Base-by-base conservation (phyloP, 2,113 vertebrate genomes). In the Hyperopisus bebe region DNA sequence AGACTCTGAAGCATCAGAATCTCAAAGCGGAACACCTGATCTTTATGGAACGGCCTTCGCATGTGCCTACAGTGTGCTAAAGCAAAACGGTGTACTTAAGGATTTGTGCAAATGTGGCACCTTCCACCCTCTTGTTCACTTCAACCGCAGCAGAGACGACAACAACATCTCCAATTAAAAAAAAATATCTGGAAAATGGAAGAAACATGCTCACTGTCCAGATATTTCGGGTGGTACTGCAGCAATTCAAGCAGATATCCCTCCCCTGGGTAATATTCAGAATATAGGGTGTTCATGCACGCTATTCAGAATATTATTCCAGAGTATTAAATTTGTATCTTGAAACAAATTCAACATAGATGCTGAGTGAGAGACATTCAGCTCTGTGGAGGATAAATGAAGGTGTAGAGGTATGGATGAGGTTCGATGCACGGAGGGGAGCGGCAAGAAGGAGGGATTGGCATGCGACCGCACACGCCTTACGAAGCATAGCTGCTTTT, bases 391-490 rank as follows among this genome's bases (percentile, higher is more conserved):
- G 62, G 19, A 55, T 17, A 62, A 62, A 84, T 58, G 42, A 47
- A 9, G 42, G 55, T 53, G 17, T 17, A 44, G 8, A 66, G 15
- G 51, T 44, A 42, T 58, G 5, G 86, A 27, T 15, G 50, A 31
- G 17, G 87, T 48, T 90, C 88, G 90, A 86, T 92, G 92, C 89
- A 92, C 74, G 80, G 80, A 89, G 51, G 88, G 84, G 55, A 44
- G 77, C 58, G 74, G 87, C 88, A 88, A 58, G 88, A 77, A 35
- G 80, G n/a, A 87, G 86, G 86, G 35, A 35, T 7, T 31, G 93
- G 92, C 95, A 95, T 95, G 94, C 95, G 95, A 90, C 95, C 93
- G 94, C 95, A 95, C 95, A 96, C 95, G 95, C 95, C 95, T 96
- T 95, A 95, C 95, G 95, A 95, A 96, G 94, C 89, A 96, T 94